Evolutionary conservation across 2,888 invertebrate species (phyloP).

Genomic region (Melinopterus prodromus): DNA sequence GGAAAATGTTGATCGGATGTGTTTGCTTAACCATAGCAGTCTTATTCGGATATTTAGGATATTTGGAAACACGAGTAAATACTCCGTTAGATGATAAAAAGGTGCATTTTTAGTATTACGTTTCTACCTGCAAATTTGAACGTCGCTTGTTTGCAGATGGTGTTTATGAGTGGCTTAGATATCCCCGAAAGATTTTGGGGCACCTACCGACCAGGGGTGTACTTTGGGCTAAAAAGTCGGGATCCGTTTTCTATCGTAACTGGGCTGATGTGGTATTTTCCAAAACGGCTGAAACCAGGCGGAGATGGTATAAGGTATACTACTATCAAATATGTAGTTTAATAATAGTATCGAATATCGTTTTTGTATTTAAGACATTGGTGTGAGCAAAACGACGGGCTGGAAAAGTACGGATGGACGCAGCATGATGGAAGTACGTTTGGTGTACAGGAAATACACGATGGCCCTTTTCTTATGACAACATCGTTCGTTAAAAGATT

Average conservation of each 20-base stretch:
- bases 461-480: constrained; percentile 76
- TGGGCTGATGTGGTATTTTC: constrained; percentile 97
- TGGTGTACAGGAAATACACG: constrained; percentile 89
- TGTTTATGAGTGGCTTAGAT: constrained; percentile 72
- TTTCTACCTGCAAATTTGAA: neutral
- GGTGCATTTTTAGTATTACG: constrained; percentile 58
- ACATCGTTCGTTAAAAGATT: constrained; percentile 90
- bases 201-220: constrained; percentile 86
- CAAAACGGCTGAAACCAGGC: constrained; percentile 69
- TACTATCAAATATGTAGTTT: constrained; percentile 32
- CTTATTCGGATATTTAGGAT: constrained; percentile 81
- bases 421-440: constrained; percentile 93
- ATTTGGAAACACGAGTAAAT: constrained; percentile 87
- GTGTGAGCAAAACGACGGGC: constrained; percentile 88
- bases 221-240: constrained; percentile 91
- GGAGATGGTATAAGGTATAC: constrained; percentile 77
- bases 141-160: constrained; percentile 65
- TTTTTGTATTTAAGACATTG: constrained; percentile 73
- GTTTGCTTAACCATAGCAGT: constrained; percentile 74
- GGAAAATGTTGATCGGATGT: constrained; percentile 70
- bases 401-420: constrained; percentile 87
- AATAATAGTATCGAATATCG: neutral
- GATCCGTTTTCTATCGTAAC: constrained; percentile 89
- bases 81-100: constrained; percentile 83
- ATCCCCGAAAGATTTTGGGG: constrained; percentile 92